phyloP scores from a whole-genome alignment of 2,113 vertebrate genomes.

The Tychaedon coryphoeus region DNA sequence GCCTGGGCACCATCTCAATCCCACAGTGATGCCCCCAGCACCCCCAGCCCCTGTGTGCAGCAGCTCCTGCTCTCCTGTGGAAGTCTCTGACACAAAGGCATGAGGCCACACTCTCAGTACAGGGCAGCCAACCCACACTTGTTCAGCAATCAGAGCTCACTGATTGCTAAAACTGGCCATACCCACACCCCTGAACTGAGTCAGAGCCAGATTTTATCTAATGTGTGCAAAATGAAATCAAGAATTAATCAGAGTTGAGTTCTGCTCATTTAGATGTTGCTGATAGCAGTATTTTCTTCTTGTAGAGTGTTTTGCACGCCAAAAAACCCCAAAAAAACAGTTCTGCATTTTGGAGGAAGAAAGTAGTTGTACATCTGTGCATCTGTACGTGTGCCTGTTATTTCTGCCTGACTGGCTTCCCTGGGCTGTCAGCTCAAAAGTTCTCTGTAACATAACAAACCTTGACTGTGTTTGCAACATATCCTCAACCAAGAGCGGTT shows the following conservation, averaged over 20 bases:
- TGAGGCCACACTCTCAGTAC: background rate
- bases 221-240: background rate
- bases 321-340: background rate
- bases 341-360: background rate
- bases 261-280: background rate
- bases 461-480: background rate
- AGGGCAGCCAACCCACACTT: background rate
- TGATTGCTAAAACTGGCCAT: background rate
- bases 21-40: accelerated
- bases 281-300: background rate
- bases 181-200: background rate
- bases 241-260: background rate
- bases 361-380: background rate
- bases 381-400: background rate
- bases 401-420: background rate
- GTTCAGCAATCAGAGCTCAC: background rate
- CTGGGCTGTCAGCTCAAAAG: background rate
- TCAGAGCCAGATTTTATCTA: background rate
- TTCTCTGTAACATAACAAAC: background rate
- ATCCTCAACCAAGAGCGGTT: background rate
- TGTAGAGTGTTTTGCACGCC: background rate
- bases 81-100: background rate
- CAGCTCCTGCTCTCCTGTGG: background rate
- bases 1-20: background rate
- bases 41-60: background rate